Evolutionary conservation across 1,140 invertebrate genomes (phyloP).

Genomic region (Conus ventricosus): DNA sequence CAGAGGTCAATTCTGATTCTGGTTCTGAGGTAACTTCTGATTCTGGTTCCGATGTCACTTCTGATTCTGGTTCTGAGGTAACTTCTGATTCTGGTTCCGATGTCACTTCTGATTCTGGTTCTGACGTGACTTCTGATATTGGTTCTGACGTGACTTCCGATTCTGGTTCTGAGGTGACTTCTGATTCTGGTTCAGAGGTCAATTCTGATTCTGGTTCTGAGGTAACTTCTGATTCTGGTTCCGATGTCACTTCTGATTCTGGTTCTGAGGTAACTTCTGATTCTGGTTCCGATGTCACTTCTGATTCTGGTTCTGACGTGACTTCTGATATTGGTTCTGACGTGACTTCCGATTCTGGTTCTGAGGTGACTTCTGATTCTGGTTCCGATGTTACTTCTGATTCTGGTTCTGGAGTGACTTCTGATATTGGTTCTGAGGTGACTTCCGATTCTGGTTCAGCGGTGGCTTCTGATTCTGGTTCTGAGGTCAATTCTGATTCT

Average conservation of each 20-base stretch:
- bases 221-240: conserved; percentile 18
- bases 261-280: conserved; percentile 9
- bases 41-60: conserved; percentile 7
- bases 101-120: background rate
- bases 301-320: conserved; percentile 21
- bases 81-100: conserved; percentile 25
- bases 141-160: conserved; percentile 9
- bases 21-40: conserved; percentile 31
- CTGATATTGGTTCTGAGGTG: conserved; percentile 22
- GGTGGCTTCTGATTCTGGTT: conserved; percentile 39
- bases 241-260: conserved; percentile 36
- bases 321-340: conserved; percentile 21
- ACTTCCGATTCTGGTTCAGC: conserved; percentile 24
- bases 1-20: background rate
- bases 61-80: conserved; percentile 14
- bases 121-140: conserved; percentile 19
- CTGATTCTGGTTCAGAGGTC: conserved; percentile 21
- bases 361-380: conserved; percentile 33
- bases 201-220: conserved; percentile 23
- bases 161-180: conserved; percentile 20
- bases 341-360: conserved; percentile 19
- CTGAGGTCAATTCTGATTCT: conserved; percentile 7
- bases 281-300: conserved; percentile 5
- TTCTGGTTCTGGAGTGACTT: conserved; percentile 21
- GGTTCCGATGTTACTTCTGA: conserved; percentile 24